Conservation (phyloP, 2,888 invertebrate species). For the Rhingia rostrata region DNA sequence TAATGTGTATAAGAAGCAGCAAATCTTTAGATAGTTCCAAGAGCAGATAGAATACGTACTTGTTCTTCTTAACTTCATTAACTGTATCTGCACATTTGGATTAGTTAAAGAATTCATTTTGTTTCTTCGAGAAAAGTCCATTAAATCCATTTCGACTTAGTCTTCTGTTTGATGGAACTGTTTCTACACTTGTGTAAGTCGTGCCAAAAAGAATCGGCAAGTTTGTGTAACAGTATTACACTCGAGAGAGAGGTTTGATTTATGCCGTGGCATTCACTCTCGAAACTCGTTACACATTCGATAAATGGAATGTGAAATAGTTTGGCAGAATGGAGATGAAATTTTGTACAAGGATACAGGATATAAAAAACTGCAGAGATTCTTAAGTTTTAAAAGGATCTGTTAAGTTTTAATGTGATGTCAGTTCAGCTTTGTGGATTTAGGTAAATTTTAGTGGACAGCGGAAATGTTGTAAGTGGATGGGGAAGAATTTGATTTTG, state of each 20-base stretch:
- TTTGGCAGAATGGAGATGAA: background rate
- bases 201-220: constrained; percentile 40
- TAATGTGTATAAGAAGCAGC: background rate
- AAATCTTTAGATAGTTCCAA: constrained; percentile 14
- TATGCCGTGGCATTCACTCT: constrained; percentile 9
- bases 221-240: constrained; percentile 56
- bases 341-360: no score
- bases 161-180: constrained; percentile 5
- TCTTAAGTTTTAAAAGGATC: no score
- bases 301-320: constrained; percentile 25
- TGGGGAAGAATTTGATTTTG: no score
- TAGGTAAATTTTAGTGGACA: no score
- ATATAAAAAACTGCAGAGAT: no score
- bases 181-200: constrained; percentile 1
- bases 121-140: constrained; percentile 46
- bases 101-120: constrained; percentile 58
- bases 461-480: no score
- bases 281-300: constrained; percentile 18
- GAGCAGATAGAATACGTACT: constrained; percentile 2
- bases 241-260: constrained; percentile 10
- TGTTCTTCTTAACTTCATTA: constrained; percentile 63
- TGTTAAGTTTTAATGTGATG: no score
- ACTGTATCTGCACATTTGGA: constrained; percentile 58
- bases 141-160: constrained; percentile 41
- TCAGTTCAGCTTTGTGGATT: no score